phyloP scores from a whole-genome alignment of 2,888 invertebrate species.

The Morpho achilles region DNA sequence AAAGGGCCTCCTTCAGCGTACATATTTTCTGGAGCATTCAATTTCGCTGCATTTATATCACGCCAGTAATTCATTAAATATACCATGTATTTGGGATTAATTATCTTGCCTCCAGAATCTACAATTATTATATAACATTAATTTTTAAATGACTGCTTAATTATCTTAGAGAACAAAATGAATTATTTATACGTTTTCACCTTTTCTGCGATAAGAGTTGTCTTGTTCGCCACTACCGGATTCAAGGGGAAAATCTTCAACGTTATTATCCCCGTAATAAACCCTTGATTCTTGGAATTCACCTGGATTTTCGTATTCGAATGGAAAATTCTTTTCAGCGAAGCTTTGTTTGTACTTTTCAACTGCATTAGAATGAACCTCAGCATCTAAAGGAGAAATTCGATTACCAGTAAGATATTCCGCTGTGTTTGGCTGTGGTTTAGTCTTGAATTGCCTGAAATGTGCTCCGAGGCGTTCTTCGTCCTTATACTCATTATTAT shows the following conservation, averaged over 20 bases:
- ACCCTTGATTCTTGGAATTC: constrained; percentile 77
- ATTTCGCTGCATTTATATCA: constrained; percentile 52
- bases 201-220: constrained; percentile 50
- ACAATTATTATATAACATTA: constrained; percentile 7
- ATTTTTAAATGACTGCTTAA: too few species aligned
- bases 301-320: constrained; percentile 68
- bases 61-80: constrained; percentile 66
- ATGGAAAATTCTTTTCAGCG: constrained; percentile 67
- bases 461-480: constrained; percentile 75
- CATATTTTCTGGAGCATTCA: constrained; percentile 52
- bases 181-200: constrained; percentile 33
- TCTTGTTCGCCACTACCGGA: constrained; percentile 65
- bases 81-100: constrained; percentile 62
- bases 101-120: constrained; percentile 35
- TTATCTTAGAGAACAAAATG: too few species aligned
- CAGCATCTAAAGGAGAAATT: constrained; percentile 63
- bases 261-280: constrained; percentile 76
- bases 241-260: constrained; percentile 62
- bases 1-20: constrained; percentile 71
- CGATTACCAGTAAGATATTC: constrained; percentile 65
- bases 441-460: constrained; percentile 60
- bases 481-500: constrained; percentile 48
- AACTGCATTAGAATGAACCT: constrained; percentile 62
- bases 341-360: constrained; percentile 72
- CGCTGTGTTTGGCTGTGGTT: constrained; percentile 58